Evolutionary conservation across 2,888 invertebrate genomes (phyloP).

Genomic region (Himalopsyche anomala): DNA sequence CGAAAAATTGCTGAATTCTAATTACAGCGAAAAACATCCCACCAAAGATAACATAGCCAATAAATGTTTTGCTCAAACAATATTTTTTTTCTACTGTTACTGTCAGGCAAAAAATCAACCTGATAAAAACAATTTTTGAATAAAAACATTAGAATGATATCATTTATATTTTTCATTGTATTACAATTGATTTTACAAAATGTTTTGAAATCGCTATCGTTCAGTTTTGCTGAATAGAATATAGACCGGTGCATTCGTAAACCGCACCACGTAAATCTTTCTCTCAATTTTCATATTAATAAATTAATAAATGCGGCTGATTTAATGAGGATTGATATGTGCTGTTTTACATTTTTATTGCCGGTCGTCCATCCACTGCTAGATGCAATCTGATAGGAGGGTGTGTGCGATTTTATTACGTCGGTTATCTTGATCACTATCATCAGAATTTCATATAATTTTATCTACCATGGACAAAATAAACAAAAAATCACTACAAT

Average conservation of each 20-base stretch:
- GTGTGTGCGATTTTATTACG: conserved; percentile 25
- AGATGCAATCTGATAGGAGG: conserved; percentile 4
- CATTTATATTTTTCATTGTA: too few relatives aligned
- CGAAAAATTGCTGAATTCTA: too few relatives aligned
- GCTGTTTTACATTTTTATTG: conserved; percentile 20
- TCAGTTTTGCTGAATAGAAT: background rate
- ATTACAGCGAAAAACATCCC: too few relatives aligned
- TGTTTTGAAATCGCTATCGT: background rate
- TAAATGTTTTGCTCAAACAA: too few relatives aligned
- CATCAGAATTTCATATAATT: background rate
- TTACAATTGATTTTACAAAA: too few relatives aligned
- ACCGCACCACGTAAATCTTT: conserved; percentile 55
- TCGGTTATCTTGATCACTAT: background rate
- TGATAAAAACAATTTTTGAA: too few relatives aligned
- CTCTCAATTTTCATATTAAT: conserved; percentile 59
- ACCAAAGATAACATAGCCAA: too few relatives aligned
- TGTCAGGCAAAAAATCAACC: too few relatives aligned
- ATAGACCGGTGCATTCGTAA: conserved; percentile 50
- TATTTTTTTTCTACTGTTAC: too few relatives aligned
- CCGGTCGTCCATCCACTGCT: background rate
- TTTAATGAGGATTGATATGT: conserved; percentile 34
- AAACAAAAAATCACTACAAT: too few relatives aligned
- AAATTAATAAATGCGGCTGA: conserved; percentile 51
- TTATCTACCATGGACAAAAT: too few relatives aligned
- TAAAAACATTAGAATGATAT: too few relatives aligned